Base-by-base conservation (phyloP, 2,888 invertebrate genomes). In the Caenorhabditis sp. region DNA sequence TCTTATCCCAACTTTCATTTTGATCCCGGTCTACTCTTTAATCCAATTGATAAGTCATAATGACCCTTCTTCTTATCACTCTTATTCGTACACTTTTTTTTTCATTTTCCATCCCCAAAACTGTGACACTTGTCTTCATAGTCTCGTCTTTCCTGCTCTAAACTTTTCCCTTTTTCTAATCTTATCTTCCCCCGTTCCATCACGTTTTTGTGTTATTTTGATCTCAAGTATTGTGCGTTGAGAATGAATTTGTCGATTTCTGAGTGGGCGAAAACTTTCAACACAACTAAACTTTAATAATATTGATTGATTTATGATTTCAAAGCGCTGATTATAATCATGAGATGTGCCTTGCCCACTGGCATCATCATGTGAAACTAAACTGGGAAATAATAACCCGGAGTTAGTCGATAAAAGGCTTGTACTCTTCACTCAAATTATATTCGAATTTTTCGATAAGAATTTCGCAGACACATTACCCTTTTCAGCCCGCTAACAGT, bases 371-470 rank as follows among this genome's bases (percentile, higher is more conserved):
- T 52, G 58, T 68, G 68, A 68, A 68, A 50, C 52, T 68, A 39
- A 58, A 58, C 68, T 39, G 37, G 55, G 27, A 32, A 45, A 50
- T 17, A 26, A 52, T 53, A 53, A 63, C 63, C 62, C 50, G 41
- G 39, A 41, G 62, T 37, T 61, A 35, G 46, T 50, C 37, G 65
- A 46, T 26, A 46, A 37, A 53, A 6, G n/a, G 48, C n/a, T 52
- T 70, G 70, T 59, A 59, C 59, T 70, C 59, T 70, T 70, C 35
- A 70, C 59, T 52, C 41, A 70, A 35, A 41, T 55, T 68, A 52
- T 50, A 68, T 56, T 66, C 53, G 46, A 66, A 22, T 50, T 66
- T 56, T n/a, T n/a, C n/a, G 66, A 66, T 66, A 66, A 66, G 66
- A 48, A 43, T 52, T 48, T 58, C 58, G 68, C 50, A n/a, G 56